Evolutionary conservation across 2,888 invertebrate genomes (phyloP).

Genomic region (Smittia aterrima): DNA sequence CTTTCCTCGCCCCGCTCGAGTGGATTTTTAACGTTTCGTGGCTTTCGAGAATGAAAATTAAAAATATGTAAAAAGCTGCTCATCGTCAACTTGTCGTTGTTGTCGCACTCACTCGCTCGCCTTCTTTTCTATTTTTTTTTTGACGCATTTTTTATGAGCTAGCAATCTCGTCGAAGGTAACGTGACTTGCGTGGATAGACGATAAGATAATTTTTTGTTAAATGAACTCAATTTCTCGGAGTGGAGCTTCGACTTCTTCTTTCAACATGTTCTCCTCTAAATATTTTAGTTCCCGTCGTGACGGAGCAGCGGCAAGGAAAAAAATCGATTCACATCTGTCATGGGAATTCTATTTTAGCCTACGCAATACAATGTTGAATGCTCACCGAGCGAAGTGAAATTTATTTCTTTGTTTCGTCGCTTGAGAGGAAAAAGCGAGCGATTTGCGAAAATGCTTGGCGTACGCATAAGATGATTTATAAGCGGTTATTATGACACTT

Average conservation of each 20-base stretch:
- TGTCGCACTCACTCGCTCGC: neutral
- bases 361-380: neutral
- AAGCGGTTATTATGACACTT: slow-evolving; percentile 26
- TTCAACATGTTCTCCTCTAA: neutral
- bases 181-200: neutral
- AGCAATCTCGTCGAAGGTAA: neutral
- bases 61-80: neutral
- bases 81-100: neutral
- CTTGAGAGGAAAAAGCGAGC: neutral
- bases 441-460: neutral
- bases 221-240: neutral
- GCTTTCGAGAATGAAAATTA: neutral
- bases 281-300: neutral
- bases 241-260: neutral
- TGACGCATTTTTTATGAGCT: neutral
- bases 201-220: slow-evolving; percentile 3
- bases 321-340: slow-evolving; percentile 39
- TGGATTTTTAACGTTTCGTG: neutral
- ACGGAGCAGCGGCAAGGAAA: neutral
- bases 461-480: slow-evolving; percentile 36
- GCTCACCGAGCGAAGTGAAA: neutral
- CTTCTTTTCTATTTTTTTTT: neutral
- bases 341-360: slow-evolving; percentile 12
- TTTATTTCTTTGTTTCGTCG: slow-evolving; percentile 16
- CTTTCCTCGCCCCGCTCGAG: neutral